Conservation (phyloP, 2,113 vertebrate species). For the Amphiprion ocellaris region DNA sequence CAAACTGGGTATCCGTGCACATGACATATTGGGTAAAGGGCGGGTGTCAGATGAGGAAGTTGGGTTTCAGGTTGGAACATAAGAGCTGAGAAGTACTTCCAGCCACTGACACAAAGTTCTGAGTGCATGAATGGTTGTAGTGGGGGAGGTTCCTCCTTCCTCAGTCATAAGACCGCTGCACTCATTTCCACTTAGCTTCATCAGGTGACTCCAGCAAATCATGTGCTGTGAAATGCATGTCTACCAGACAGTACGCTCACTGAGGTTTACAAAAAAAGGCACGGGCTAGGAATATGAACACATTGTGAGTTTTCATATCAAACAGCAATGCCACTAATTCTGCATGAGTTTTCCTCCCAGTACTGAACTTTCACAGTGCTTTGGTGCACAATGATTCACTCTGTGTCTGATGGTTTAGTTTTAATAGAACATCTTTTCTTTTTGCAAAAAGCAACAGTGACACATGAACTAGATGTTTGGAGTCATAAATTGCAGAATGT, state of each 20-base stretch:
- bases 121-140: slow-evolving; percentile 37
- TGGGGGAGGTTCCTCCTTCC: slow-evolving; percentile 47
- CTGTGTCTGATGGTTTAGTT: neutral
- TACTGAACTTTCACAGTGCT: neutral
- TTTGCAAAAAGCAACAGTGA: neutral
- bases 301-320: slow-evolving; percentile 3
- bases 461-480: too few relatives aligned
- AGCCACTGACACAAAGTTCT: slow-evolving; percentile 18
- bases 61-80: slow-evolving; percentile 8
- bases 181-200: slow-evolving; percentile 74
- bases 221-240: slow-evolving; percentile 66
- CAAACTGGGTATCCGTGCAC: neutral
- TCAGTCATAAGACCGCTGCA: slow-evolving; percentile 80
- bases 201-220: slow-evolving; percentile 80
- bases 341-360: neutral
- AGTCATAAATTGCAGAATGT: too few relatives aligned
- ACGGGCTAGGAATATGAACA: neutral
- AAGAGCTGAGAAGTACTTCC: neutral
- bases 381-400: neutral
- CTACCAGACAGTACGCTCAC: slow-evolving; percentile 11
- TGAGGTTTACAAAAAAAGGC: neutral
- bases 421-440: neutral
- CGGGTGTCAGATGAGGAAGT: slow-evolving; percentile 10
- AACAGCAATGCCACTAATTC: slow-evolving; percentile 29
- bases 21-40: neutral